Evolutionary conservation across 2,113 vertebrate species (phyloP).

Genomic region (Hiodon tergisus): DNA sequence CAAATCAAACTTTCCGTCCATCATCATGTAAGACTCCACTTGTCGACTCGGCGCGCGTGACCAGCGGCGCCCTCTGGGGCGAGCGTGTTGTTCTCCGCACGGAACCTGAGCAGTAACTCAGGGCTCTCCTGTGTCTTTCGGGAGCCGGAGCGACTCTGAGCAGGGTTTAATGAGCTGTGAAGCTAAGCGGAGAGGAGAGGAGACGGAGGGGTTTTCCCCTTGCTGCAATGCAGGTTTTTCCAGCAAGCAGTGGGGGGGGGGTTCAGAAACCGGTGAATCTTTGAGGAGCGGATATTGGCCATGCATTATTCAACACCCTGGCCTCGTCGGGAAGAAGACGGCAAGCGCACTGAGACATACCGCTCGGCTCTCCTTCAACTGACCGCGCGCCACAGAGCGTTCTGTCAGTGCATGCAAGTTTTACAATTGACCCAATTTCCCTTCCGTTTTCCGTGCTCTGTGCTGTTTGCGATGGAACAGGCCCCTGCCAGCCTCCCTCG

Average conservation of each 20-base stretch:
- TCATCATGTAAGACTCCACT: no score
- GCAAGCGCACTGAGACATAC: not conserved
- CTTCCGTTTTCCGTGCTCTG: not conserved
- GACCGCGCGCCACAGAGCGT: not conserved
- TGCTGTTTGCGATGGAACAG: not conserved
- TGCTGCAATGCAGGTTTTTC: constrained; percentile 36
- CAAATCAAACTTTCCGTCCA: no score
- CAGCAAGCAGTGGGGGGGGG: constrained; percentile 4
- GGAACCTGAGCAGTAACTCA: not conserved
- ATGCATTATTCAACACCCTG: constrained; percentile 30
- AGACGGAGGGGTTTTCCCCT: constrained; percentile 10
- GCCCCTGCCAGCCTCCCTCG: not conserved
- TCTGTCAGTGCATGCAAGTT: not conserved
- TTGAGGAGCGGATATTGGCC: constrained; percentile 23
- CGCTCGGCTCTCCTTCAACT: constrained; percentile 24
- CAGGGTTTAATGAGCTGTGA: not conserved
- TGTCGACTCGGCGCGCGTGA: no score
- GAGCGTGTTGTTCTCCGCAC: not conserved
- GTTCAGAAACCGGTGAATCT: constrained; percentile 3
- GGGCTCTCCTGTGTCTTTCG: not conserved
- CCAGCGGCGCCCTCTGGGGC: no score
- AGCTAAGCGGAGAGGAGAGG: constrained; percentile 9
- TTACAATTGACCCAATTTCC: not conserved
- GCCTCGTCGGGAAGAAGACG: constrained; percentile 16
- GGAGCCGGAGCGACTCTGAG: not conserved